Evolutionary conservation across 2,888 invertebrate genomes (phyloP).

Genomic region (Hirtodrosophila alboralis): DNA sequence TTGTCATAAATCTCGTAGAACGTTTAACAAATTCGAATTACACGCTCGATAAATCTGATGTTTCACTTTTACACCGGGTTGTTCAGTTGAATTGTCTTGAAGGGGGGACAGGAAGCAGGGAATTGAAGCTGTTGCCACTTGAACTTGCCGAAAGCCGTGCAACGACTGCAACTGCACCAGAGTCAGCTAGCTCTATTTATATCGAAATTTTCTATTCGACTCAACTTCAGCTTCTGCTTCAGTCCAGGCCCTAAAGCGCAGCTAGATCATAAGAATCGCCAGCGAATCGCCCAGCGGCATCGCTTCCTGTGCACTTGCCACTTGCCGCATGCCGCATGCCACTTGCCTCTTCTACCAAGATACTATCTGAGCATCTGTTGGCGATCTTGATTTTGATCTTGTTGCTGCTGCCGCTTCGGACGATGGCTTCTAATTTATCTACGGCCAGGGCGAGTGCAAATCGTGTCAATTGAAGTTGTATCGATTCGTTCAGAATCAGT

Average conservation of each 20-base stretch:
- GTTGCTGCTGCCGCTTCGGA: slow-evolving; percentile 13
- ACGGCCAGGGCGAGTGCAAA: not conserved
- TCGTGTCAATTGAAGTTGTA: not conserved
- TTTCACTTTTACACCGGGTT: slow-evolving; percentile 53
- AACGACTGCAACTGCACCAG: slow-evolving; percentile 75
- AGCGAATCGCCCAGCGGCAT: slow-evolving; percentile 52
- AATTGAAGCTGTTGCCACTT: slow-evolving; percentile 35
- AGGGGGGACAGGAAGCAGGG: not conserved
- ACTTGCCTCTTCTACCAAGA: not conserved
- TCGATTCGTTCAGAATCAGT: no score
- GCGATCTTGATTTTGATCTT: slow-evolving; percentile 64
- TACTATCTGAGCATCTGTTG: slow-evolving; percentile 37
- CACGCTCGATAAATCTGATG: slow-evolving; percentile 77
- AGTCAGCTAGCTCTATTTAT: slow-evolving; percentile 62
- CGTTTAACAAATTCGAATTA: slow-evolving; percentile 60
- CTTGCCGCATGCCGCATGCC: no score
- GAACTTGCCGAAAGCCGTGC: slow-evolving; percentile 56
- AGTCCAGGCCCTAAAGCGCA: slow-evolving; percentile 66
- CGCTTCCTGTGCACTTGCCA: slow-evolving; percentile 49
- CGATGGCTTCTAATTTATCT: slow-evolving; percentile 4
- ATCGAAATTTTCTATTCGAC: slow-evolving; percentile 17
- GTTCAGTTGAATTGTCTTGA: not conserved
- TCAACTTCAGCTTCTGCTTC: no score
- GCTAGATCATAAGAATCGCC: slow-evolving; percentile 63
- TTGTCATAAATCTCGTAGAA: slow-evolving; percentile 68